A percentile compares a stretch with the other conserved stretches of the same genome.
Evolutionary conservation across 2,888 invertebrate species (phyloP).

Genomic region (Corythucha ciliata): DNA sequence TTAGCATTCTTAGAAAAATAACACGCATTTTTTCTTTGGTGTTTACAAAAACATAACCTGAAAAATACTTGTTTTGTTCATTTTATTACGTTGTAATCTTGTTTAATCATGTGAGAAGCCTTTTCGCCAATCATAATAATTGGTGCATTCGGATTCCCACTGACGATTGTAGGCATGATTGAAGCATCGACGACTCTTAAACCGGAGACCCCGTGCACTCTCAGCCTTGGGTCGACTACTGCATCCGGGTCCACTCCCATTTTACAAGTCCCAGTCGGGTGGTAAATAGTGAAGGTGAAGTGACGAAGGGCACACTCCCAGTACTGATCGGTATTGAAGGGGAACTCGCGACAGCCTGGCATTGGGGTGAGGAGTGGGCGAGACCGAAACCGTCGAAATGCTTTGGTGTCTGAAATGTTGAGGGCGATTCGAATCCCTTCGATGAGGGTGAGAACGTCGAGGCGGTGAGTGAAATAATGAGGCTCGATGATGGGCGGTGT

Average conservation of each 20-base stretch:
- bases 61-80: too few species aligned
- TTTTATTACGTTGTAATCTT: constrained; percentile 49
- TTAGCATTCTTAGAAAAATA: too few species aligned
- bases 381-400: constrained; percentile 73
- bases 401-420: constrained; percentile 65
- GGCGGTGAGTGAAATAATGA: constrained; percentile 79
- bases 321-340: constrained; percentile 68
- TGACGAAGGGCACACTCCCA: constrained; percentile 80
- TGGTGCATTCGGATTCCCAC: constrained; percentile 84
- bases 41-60: too few species aligned
- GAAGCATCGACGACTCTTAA: constrained; percentile 74
- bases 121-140: constrained; percentile 87
- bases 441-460: constrained; percentile 67
- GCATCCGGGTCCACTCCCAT: constrained; percentile 74
- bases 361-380: constrained; percentile 67
- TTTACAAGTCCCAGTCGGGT: constrained; percentile 75
- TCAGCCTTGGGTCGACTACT: constrained; percentile 67
- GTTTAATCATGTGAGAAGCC: constrained; percentile 78
- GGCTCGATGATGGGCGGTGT: constrained; percentile 80
- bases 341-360: constrained; percentile 68
- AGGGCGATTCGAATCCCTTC: constrained; percentile 80
- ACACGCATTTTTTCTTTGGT: too few species aligned
- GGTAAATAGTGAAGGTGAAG: constrained; percentile 72
- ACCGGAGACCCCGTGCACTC: constrained; percentile 67
- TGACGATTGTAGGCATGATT: constrained; percentile 80